Evolutionary conservation across 2,888 invertebrate species (phyloP).

Genomic region (Erebia epiphron): DNA sequence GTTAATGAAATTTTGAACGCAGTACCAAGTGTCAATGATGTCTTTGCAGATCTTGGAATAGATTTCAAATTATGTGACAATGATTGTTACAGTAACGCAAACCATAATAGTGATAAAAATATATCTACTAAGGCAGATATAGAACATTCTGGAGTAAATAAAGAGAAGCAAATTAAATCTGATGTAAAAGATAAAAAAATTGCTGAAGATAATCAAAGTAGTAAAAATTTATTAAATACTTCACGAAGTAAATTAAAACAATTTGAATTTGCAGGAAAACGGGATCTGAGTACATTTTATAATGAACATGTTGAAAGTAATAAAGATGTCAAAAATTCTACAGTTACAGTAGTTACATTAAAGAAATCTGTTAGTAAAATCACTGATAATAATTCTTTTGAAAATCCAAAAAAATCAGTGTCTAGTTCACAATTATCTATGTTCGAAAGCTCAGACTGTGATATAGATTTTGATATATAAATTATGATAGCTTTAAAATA

Average conservation of each 20-base stretch:
- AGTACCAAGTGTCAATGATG: conserved; percentile 76
- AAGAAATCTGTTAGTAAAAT: conserved; percentile 45
- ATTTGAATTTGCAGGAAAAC: conserved; percentile 61
- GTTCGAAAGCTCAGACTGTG: conserved; percentile 79
- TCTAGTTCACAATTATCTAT: conserved; percentile 72
- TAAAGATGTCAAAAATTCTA: conserved; percentile 36
- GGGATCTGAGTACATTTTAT: conserved; percentile 63
- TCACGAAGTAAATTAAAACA: conserved; percentile 61
- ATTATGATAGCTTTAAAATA: conserved; percentile 36
- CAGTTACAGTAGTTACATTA: conserved; percentile 41
- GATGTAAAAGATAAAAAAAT: conserved; percentile 26
- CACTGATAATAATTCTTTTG: conserved; percentile 35
- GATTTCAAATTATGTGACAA: conserved; percentile 52
- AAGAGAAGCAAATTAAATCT: conserved; percentile 11
- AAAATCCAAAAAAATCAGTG: conserved; percentile 42
- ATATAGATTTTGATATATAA: conserved; percentile 77
- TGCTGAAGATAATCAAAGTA: conserved; percentile 33
- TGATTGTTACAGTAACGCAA: conserved; percentile 31
- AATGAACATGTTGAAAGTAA: conserved; percentile 44
- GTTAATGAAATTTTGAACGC: conserved; percentile 56
- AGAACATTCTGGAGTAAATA: conserved; percentile 9
- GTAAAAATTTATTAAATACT: conserved; percentile 39
- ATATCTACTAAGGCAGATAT: conserved; percentile 35
- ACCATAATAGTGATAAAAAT: conserved; percentile 23
- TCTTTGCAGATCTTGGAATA: conserved; percentile 63